Percentiles rank a stretch among this genome's conserved stretches.
phyloP scores from a whole-genome alignment of 1,140 invertebrate genomes.

The Tetramorium simillimum region DNA sequence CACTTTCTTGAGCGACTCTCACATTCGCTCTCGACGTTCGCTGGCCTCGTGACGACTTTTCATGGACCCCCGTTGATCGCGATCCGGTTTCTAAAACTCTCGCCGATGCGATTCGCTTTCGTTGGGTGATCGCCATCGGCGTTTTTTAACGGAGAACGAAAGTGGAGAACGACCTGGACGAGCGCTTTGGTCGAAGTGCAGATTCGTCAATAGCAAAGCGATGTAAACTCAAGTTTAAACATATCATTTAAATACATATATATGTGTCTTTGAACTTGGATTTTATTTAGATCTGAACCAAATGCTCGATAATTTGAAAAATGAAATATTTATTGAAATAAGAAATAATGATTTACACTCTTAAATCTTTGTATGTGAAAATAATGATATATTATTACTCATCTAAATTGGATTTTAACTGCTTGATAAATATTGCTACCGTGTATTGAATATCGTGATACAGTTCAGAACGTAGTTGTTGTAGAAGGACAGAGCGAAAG shows the following conservation, averaged over 20 bases:
- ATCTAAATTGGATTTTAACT: not conserved
- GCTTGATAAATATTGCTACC: not conserved
- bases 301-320: not conserved
- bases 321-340: not conserved
- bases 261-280: slow-evolving; percentile 6
- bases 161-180: slow-evolving; percentile 68
- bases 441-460: not conserved
- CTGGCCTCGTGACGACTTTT: slow-evolving; percentile 70
- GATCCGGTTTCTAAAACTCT: slow-evolving; percentile 81
- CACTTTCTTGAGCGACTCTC: slow-evolving; percentile 80
- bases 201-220: not conserved
- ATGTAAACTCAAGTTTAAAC: not conserved
- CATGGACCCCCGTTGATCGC: slow-evolving; percentile 75
- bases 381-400: not conserved
- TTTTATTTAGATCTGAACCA: not conserved
- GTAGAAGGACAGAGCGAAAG: slow-evolving; percentile 71
- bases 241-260: not conserved
- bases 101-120: slow-evolving; percentile 76
- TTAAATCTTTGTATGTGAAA: not conserved
- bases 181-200: slow-evolving; percentile 70
- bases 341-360: not conserved
- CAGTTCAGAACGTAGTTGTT: not conserved
- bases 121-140: slow-evolving; percentile 69
- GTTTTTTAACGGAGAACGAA: slow-evolving; percentile 74
- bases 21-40: slow-evolving; percentile 73